Conservation (phyloP, 2,888 invertebrate genomes). For the Trissolcus japonicus region DNA sequence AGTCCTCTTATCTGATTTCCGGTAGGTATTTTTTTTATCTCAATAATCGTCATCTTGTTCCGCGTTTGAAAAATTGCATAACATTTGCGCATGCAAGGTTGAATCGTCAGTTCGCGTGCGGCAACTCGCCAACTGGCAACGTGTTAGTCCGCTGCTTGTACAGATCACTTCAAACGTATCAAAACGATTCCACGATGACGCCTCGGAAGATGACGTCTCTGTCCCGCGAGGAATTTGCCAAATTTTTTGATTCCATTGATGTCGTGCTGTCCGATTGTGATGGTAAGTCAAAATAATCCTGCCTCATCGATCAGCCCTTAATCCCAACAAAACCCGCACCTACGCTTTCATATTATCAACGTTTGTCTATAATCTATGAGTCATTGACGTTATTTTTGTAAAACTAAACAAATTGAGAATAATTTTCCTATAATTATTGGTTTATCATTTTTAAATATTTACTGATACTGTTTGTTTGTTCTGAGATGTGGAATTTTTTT, state of each 20-base stretch:
- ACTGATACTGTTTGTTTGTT: neutral
- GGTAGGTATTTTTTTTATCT: constrained; percentile 13
- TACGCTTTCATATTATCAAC: neutral
- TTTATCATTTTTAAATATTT: neutral
- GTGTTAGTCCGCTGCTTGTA: constrained; percentile 15
- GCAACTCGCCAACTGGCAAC: constrained; percentile 48
- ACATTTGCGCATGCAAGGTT: constrained; percentile 42
- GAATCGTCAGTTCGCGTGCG: constrained; percentile 27
- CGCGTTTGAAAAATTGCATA: constrained; percentile 28
- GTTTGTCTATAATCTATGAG: neutral
- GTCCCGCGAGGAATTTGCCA: constrained; percentile 79
- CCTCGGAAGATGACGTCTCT: constrained; percentile 80
- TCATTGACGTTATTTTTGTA: constrained; percentile 1
- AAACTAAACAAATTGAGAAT: too few relatives aligned
- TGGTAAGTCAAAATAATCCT: constrained; percentile 79
- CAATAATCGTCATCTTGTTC: constrained; percentile 14
- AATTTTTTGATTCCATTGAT: constrained; percentile 86
- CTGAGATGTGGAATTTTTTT: neutral
- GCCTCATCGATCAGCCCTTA: constrained; percentile 6
- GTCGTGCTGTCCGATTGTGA: constrained; percentile 91
- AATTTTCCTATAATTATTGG: neutral
- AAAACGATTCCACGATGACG: constrained; percentile 62
- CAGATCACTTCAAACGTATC: constrained; percentile 8
- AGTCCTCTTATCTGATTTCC: constrained; percentile 5
- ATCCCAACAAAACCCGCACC: neutral